Percentiles rank a stretch among this genome's conserved stretches.
phyloP scores from a whole-genome alignment of 1,140 invertebrate genomes.

The Zaprionus davidi region DNA sequence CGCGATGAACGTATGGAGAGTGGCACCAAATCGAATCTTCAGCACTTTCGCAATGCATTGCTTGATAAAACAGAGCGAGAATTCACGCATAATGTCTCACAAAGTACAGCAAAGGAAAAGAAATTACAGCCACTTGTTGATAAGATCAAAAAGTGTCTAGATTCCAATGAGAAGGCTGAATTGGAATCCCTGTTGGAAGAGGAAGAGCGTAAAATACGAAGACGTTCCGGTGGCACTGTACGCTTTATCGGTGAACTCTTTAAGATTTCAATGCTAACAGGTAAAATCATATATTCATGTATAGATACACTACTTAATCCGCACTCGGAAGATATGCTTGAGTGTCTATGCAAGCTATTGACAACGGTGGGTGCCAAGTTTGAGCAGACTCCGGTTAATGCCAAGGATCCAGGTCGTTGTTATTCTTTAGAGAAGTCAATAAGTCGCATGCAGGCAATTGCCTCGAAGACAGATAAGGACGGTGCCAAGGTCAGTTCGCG shows the following conservation, averaged over 20 bases:
- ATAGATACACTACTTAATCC: slow-evolving; percentile 90
- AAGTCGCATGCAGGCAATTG: slow-evolving; percentile 88
- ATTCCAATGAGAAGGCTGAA: slow-evolving; percentile 75
- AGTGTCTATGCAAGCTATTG: slow-evolving; percentile 96
- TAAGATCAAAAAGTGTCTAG: slow-evolving; percentile 70
- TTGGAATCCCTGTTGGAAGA: slow-evolving; percentile 86
- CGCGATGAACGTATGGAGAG: slow-evolving; percentile 86
- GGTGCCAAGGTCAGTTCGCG: slow-evolving; percentile 88
- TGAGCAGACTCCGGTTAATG: slow-evolving; percentile 87
- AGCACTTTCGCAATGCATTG: slow-evolving; percentile 74
- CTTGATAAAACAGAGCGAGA: slow-evolving; percentile 81
- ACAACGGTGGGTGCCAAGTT: slow-evolving; percentile 95
- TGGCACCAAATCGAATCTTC: slow-evolving; percentile 81
- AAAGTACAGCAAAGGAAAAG: slow-evolving; percentile 87
- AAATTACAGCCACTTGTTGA: slow-evolving; percentile 85
- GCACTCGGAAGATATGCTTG: slow-evolving; percentile 94
- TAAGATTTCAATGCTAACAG: slow-evolving; percentile 95
- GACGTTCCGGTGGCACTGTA: slow-evolving; percentile 94
- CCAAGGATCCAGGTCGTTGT: slow-evolving; percentile 56
- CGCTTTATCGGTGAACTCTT: slow-evolving; percentile 94
- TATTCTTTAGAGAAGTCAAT: slow-evolving; percentile 85
- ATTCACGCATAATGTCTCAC: slow-evolving; percentile 78
- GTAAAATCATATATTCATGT: slow-evolving; percentile 95
- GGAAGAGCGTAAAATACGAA: slow-evolving; percentile 90
- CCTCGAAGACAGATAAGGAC: slow-evolving; percentile 85